These are phyloP conservation scores for Isichthys henryi DNA, from an alignment of 2,113 vertebrate genomes.

Conservation along the genomic window DNA sequence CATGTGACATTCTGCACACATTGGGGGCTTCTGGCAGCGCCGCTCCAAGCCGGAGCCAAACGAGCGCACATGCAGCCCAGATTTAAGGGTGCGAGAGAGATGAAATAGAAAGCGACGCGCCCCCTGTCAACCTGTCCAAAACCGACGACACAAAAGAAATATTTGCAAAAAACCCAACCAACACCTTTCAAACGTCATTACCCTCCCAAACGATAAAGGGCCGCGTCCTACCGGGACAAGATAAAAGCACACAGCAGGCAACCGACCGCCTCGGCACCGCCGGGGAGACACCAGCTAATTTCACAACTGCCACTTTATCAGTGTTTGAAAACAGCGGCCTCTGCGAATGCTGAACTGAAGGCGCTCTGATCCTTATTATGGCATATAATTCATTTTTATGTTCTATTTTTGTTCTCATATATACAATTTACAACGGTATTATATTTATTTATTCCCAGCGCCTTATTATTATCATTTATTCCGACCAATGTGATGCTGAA, in stretches of 20 bases:
- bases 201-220: not conserved
- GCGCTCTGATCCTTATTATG: not conserved
- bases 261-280: not conserved
- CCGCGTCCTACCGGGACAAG: not conserved
- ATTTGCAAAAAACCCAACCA: not conserved
- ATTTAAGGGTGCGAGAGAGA: not conserved
- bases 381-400: not conserved
- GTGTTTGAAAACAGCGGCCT: not conserved
- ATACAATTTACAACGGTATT: not conserved
- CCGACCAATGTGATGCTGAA: not conserved
- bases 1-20: not conserved
- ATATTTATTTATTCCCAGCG: not conserved
- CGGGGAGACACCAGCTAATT: not conserved
- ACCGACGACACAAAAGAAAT: not conserved
- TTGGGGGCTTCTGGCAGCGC: not conserved
- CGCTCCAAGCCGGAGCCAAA: not conserved
- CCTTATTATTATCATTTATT: not conserved
- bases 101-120: not conserved
- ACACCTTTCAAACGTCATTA: not conserved
- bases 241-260: not conserved
- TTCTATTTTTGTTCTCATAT: not conserved
- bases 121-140: constrained; percentile 3
- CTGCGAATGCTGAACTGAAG: not conserved
- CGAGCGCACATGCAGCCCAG: not conserved
- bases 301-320: not conserved